phyloP scores from a whole-genome alignment of 2,797 vertebrate species.

The Phalanger gymnotis region DNA sequence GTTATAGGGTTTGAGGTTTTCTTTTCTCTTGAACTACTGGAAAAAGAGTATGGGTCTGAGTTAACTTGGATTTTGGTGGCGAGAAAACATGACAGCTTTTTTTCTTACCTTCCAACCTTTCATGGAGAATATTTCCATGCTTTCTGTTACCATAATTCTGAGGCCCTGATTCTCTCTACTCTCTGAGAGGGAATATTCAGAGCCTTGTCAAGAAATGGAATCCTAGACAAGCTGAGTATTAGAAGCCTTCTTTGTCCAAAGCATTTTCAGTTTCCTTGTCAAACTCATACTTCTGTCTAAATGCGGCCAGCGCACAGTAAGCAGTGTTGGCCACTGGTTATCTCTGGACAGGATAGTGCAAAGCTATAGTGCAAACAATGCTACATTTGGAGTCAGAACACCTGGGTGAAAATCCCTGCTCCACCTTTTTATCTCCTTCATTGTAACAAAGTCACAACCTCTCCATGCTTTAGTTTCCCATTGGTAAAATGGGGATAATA shows the following conservation, averaged over 20 bases:
- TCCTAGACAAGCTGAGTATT: background rate
- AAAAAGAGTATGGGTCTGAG: background rate
- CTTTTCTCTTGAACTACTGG: background rate
- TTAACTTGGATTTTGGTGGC: background rate
- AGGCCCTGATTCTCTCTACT: background rate
- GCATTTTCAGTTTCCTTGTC: background rate
- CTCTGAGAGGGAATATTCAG: background rate
- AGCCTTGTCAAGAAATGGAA: background rate
- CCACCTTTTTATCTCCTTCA: background rate
- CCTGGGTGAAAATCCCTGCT: background rate
- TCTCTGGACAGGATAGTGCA: background rate
- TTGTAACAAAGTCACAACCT: background rate
- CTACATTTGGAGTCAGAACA: background rate
- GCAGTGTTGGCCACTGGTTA: background rate
- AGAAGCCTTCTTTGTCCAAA: background rate
- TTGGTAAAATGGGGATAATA: background rate
- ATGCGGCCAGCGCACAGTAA: background rate
- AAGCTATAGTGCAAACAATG: background rate
- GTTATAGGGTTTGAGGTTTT: background rate
- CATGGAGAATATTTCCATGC: background rate
- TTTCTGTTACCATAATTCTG: background rate
- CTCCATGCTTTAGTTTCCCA: background rate
- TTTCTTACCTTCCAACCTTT: background rate
- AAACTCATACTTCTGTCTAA: background rate
- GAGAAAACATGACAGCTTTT: background rate